Conservation (phyloP, 2,797 vertebrate genomes). For the Avahi laniger region DNA sequence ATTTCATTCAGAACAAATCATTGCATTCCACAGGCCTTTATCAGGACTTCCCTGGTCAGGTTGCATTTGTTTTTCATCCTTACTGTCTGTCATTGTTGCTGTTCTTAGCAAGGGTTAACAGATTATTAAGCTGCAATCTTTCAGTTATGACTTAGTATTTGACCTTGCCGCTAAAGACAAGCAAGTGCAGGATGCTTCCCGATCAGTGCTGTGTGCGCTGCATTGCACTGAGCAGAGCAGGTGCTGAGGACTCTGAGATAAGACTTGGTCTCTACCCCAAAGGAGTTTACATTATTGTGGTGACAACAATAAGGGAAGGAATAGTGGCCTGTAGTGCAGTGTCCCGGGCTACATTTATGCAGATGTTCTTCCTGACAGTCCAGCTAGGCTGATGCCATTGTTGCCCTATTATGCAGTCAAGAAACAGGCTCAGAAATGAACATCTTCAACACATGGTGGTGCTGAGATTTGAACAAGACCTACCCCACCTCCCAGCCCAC, state of each 20-base stretch:
- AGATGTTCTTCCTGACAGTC: not conserved
- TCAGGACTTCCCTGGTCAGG: not conserved
- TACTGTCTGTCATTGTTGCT: not conserved
- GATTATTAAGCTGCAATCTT: not conserved
- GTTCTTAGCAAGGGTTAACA: not conserved
- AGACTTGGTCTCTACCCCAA: not conserved
- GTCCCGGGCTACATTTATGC: accelerated
- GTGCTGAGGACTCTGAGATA: not conserved
- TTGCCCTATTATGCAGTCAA: not conserved
- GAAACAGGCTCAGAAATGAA: not conserved
- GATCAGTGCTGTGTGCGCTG: accelerated
- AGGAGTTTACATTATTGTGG: not conserved
- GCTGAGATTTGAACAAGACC: not conserved
- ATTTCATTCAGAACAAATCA: not conserved
- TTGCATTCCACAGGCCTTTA: not conserved
- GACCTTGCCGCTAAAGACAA: not conserved
- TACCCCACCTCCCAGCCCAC: not conserved
- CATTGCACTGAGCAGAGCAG: not conserved
- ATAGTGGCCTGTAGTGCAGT: not conserved
- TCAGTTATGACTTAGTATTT: not conserved
- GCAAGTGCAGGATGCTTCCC: not conserved
- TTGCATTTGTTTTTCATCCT: not conserved
- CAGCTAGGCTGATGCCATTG: accelerated
- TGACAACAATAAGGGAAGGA: not conserved
- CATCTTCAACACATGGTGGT: not conserved